A percentile compares a stretch with the other conserved stretches of the same genome.
Conservation (phyloP, 2,797 vertebrate genomes). For the Etheostoma nigrum region DNA sequence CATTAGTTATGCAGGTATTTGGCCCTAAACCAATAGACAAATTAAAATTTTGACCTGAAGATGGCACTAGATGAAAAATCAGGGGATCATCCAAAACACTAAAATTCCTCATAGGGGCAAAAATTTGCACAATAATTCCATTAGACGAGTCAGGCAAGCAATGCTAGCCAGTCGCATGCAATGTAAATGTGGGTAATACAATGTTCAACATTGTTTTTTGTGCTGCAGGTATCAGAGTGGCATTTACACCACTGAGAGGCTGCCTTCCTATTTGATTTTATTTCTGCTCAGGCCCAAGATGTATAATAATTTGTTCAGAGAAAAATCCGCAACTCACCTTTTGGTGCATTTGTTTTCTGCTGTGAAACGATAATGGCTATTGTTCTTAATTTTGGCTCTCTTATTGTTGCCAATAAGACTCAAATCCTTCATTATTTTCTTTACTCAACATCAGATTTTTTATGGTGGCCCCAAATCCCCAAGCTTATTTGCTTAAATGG, state of each 20-base stretch:
- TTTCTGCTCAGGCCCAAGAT: conserved; percentile 1
- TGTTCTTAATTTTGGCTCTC: conserved; percentile 49
- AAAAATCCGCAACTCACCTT: conserved; percentile 18
- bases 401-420: conserved; percentile 44
- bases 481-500: conserved; percentile 43
- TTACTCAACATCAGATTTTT: conserved; percentile 25
- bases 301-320: conserved; percentile 9
- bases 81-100: not conserved
- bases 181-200: conserved; percentile 8
- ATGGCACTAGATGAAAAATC: no score
- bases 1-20: not conserved
- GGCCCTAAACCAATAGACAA: not conserved
- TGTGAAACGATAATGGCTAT: conserved; percentile 38
- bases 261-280: conserved; percentile 38
- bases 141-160: not conserved
- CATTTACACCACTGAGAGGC: conserved; percentile 24
- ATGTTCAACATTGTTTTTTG: not conserved
- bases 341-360: conserved; percentile 15
- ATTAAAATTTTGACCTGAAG: not conserved
- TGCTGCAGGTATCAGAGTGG: conserved; percentile 19
- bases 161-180: not conserved
- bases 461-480: conserved; percentile 25
- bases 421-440: conserved; percentile 49
- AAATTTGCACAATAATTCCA: no score
- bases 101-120: not conserved